Conservation (phyloP, 1,140 invertebrate genomes). For the Megathymus violae region DNA sequence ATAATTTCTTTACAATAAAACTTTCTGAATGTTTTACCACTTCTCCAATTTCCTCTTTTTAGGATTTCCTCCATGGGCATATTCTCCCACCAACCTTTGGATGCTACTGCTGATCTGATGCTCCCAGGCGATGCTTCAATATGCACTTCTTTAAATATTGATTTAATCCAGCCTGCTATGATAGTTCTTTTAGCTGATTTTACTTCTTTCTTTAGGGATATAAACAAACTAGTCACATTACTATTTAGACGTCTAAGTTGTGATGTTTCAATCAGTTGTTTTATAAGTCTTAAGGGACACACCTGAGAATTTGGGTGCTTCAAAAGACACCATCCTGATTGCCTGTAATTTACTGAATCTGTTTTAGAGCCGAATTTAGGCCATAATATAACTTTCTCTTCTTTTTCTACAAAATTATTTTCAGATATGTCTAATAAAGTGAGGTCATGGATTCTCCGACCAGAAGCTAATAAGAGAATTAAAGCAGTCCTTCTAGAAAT, state of each 20-base stretch:
- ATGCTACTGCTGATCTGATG: slow-evolving; percentile 23
- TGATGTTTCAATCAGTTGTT: no score
- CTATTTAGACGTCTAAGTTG: background rate
- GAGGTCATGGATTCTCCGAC: slow-evolving; percentile 46
- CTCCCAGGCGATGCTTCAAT: slow-evolving; percentile 22
- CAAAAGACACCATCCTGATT: slow-evolving; percentile 34
- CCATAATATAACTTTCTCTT: slow-evolving; percentile 45
- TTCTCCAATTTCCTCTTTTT: slow-evolving; percentile 25
- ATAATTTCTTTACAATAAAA: no score
- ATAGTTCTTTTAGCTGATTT: slow-evolving; percentile 32
- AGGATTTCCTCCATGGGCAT: slow-evolving; percentile 21
- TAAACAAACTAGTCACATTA: slow-evolving; percentile 24
- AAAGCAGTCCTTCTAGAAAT: slow-evolving; percentile 46
- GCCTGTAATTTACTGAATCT: slow-evolving; percentile 34
- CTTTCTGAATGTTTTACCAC: slow-evolving; percentile 16
- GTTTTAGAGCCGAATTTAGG: slow-evolving; percentile 61
- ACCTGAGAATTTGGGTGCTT: background rate
- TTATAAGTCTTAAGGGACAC: background rate
- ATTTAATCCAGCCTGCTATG: slow-evolving; percentile 35
- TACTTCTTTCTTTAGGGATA: slow-evolving; percentile 21
- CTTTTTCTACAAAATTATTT: slow-evolving; percentile 30
- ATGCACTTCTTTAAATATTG: slow-evolving; percentile 24
- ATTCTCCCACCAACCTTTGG: slow-evolving; percentile 25
- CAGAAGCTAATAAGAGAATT: slow-evolving; percentile 50
- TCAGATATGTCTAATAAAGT: slow-evolving; percentile 18